Conservation (phyloP, 1,140 invertebrate genomes). For the Hormaphis cornu region DNA sequence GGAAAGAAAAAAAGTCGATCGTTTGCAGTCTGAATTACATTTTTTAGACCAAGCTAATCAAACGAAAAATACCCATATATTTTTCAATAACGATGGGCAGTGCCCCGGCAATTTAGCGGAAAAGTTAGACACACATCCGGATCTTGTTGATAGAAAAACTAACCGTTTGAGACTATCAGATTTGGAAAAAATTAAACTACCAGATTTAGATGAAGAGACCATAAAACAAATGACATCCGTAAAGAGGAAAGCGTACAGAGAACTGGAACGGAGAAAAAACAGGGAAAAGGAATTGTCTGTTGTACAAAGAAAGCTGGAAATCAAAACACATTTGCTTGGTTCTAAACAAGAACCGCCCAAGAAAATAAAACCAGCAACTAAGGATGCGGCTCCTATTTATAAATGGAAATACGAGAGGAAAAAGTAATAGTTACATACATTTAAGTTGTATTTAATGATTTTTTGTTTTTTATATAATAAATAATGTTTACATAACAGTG, state of each 20-base stretch:
- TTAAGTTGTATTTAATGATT: background rate
- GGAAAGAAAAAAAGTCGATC: constrained; percentile 80
- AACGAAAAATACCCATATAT: constrained; percentile 63
- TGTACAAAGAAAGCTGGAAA: constrained; percentile 73
- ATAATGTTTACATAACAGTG: background rate
- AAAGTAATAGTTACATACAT: constrained; percentile 45
- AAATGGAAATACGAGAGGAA: constrained; percentile 80
- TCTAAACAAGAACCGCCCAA: constrained; percentile 54
- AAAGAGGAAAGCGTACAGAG: constrained; percentile 60
- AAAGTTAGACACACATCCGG: constrained; percentile 63
- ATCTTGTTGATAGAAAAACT: constrained; percentile 54
- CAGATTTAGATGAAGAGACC: constrained; percentile 48
- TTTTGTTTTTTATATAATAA: background rate
- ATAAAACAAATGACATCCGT: constrained; percentile 42
- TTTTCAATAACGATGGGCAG: constrained; percentile 67
- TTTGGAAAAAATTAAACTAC: constrained; percentile 51
- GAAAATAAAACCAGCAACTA: constrained; percentile 56
- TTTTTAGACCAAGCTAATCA: constrained; percentile 63
- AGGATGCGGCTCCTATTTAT: constrained; percentile 66
- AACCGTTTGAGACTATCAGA: constrained; percentile 57
- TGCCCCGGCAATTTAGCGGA: constrained; percentile 56
- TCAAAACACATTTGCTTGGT: constrained; percentile 62
- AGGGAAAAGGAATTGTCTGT: constrained; percentile 71
- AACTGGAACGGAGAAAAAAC: constrained; percentile 69
- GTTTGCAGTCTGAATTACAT: constrained; percentile 71